Percentiles rank a stretch among this genome's conserved stretches.
Evolutionary conservation across 2,113 vertebrate species (phyloP).

Genomic region (Hemicordylus capensis): DNA sequence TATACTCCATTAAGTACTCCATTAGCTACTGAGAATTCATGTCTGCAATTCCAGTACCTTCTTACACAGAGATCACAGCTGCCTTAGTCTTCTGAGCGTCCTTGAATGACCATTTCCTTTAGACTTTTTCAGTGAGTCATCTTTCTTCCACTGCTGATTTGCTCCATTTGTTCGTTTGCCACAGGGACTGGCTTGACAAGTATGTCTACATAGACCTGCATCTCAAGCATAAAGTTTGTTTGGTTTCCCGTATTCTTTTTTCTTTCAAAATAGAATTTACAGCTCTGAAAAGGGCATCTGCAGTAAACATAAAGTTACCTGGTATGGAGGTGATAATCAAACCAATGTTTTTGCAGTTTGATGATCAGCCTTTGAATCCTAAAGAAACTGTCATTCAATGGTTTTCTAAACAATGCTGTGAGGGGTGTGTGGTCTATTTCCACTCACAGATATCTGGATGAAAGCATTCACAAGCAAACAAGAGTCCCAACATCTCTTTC

Average conservation of each 20-base stretch:
- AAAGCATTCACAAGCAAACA: background rate
- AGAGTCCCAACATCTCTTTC: background rate
- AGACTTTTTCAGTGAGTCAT: too few species aligned
- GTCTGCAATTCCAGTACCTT: background rate
- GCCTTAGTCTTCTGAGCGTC: background rate
- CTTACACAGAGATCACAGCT: background rate
- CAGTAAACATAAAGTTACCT: background rate
- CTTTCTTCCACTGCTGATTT: background rate
- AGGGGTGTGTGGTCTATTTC: background rate
- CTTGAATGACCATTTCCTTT: background rate
- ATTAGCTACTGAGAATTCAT: background rate
- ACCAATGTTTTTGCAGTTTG: background rate
- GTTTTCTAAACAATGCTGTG: background rate
- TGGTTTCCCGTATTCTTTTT: background rate
- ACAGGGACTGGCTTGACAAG: background rate
- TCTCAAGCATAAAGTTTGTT: background rate
- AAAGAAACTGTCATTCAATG: background rate
- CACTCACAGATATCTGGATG: background rate
- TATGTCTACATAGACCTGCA: background rate
- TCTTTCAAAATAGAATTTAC: background rate
- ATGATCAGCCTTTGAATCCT: background rate
- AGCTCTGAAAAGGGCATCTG: background rate
- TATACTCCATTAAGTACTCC: too few species aligned
- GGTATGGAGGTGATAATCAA: background rate
- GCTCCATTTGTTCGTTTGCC: background rate